Evolutionary conservation across 2,797 vertebrate genomes (phyloP).

Genomic region (Channa striata): DNA sequence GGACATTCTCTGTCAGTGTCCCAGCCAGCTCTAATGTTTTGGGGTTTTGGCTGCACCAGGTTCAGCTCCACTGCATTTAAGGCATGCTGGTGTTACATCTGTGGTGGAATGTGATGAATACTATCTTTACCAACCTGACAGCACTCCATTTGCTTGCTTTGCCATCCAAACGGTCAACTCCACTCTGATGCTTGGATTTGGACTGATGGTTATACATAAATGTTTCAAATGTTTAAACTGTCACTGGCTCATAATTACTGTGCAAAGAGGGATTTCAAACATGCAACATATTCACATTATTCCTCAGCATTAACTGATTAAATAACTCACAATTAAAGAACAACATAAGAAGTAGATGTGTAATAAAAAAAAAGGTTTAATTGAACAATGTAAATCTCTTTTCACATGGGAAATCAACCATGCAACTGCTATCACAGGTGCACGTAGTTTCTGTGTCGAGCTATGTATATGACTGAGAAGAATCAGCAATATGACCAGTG

Average conservation of each 20-base stretch:
- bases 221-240: constrained; percentile 36
- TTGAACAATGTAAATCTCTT: constrained; percentile 41
- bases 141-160: constrained; percentile 63
- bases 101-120: constrained; percentile 75
- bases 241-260: neutral
- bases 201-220: constrained; percentile 59
- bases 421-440: constrained; percentile 58
- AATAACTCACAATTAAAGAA: neutral
- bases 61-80: constrained; percentile 57
- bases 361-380: constrained; percentile 7
- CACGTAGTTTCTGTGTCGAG: constrained; percentile 28
- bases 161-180: constrained; percentile 60
- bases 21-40: constrained; percentile 48
- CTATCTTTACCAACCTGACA: constrained; percentile 65
- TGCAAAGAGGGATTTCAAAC: constrained; percentile 4
- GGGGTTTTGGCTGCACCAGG: constrained; percentile 50
- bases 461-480: constrained; percentile 33
- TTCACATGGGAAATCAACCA: constrained; percentile 44
- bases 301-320: neutral
- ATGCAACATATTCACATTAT: neutral
- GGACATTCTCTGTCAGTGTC: constrained; percentile 27
- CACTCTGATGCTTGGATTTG: constrained; percentile 68
- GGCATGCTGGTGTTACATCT: constrained; percentile 63
- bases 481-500: neutral
- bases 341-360: neutral